Evolutionary conservation across 2,113 vertebrate species (phyloP), one percentile per base, ranked within the genome.

Genomic region (Carettochelys insculpta): DNA sequence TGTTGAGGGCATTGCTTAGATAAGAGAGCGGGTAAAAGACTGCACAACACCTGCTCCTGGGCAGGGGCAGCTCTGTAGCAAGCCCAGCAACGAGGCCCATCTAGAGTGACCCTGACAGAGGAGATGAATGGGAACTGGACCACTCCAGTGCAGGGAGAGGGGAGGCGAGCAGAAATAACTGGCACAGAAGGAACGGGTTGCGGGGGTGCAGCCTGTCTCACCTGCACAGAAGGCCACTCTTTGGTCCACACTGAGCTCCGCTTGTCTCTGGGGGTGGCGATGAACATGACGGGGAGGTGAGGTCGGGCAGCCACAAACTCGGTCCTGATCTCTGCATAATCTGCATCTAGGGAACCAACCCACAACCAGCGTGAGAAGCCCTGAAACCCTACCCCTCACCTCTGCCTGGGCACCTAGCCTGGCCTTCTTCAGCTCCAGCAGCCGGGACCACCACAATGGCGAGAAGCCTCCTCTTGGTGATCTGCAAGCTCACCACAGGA

Each of bases 181-280:
- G n/a, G n/a, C n/a, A n/a, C n/a, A n/a, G n/a, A n/a, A n/a, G n/a
- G n/a, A n/a, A n/a, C n/a, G n/a, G n/a, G n/a, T n/a, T n/a, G n/a
- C n/a, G 82, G 8, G 76, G 47, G 80, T 3, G 25, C n/a, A 12
- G 5, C 3, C 75, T 11, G 38, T 54, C 88, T 97, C 84, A 99
- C 99, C 98, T 99, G 99, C 0, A 98, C 97, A 1, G 98, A 98
- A 2, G 99, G 99, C n/a, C 86, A 94, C 56, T 95, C 95, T 91
- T 97, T 98, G 47, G 99, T 99, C 99, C 99, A 99, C 89, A 99
- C 34, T 5, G 99, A 99, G 27, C 65, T 87, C 71, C 95, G 98
- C 92, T 95, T 98, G 95, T 99, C 99, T 89, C 98, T 98, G 52
- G 99, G 99, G 8, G 99, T 99, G 77, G 98, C 94, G 2, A 99